A percentile compares a stretch with the other conserved stretches of the same genome.
Evolutionary conservation across 2,888 invertebrate genomes (phyloP).

Genomic region (Mellilla xanthometata): DNA sequence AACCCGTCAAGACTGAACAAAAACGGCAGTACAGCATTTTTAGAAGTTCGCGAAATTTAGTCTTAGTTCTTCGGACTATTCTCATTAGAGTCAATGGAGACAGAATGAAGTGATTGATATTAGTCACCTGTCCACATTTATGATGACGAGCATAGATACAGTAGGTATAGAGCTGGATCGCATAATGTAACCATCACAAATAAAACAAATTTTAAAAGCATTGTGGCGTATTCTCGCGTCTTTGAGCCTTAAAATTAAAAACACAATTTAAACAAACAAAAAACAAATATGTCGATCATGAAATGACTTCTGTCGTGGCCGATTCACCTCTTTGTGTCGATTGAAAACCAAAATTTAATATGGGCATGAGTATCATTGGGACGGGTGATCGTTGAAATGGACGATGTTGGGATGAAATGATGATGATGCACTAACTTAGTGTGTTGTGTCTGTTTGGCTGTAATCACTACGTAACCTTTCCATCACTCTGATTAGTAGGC

Average conservation of each 20-base stretch:
- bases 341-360: constrained; percentile 50
- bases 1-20: too few species aligned
- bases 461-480: constrained; percentile 35
- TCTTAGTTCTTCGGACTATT: too few species aligned
- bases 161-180: too few species aligned
- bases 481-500: constrained; percentile 19
- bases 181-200: neutral
- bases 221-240: constrained; percentile 60
- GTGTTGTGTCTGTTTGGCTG: constrained; percentile 68
- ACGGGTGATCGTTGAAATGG: constrained; percentile 36
- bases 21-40: too few species aligned
- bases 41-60: too few species aligned
- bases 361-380: constrained; percentile 16
- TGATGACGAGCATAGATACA: too few species aligned
- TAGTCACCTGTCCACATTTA: too few species aligned
- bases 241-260: constrained; percentile 64
- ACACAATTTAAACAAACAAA: constrained; percentile 66
- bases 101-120: too few species aligned
- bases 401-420: constrained; percentile 53
- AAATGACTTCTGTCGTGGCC: constrained; percentile 57
- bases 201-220: neutral
- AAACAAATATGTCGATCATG: constrained; percentile 66
- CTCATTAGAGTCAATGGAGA: too few species aligned
- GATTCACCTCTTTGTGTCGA: constrained; percentile 36
- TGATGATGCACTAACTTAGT: constrained; percentile 57